A percentile compares a stretch with the other conserved stretches of the same genome.
phyloP scores from a whole-genome alignment of 2,113 vertebrate genomes.

The Rhinogobius similis region DNA sequence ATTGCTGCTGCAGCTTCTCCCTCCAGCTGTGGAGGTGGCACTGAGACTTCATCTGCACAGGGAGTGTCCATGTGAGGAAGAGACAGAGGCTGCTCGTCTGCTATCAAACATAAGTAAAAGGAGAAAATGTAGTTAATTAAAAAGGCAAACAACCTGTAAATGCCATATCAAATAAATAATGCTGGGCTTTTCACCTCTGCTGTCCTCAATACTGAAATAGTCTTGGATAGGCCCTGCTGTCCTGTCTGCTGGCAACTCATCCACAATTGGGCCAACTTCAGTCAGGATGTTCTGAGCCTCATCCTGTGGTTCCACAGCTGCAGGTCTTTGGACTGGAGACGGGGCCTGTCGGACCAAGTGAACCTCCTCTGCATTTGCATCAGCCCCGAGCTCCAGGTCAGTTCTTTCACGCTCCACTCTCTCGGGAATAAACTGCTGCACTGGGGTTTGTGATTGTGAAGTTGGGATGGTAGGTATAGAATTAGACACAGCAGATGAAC shows the following conservation, averaged over 20 bases:
- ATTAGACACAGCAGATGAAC: slow-evolving; percentile 35
- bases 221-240: slow-evolving; percentile 76
- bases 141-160: background rate
- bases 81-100: slow-evolving; percentile 70
- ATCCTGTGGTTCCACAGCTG: slow-evolving; percentile 40
- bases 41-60: slow-evolving; percentile 62
- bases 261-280: slow-evolving; percentile 55
- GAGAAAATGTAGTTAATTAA: background rate
- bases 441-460: slow-evolving; percentile 42
- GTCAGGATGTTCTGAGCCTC: slow-evolving; percentile 67
- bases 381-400: slow-evolving; percentile 46
- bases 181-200: slow-evolving; percentile 60
- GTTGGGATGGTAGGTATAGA: slow-evolving; percentile 41
- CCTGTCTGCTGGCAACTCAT: slow-evolving; percentile 78
- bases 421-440: slow-evolving; percentile 47
- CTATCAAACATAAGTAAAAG: slow-evolving; percentile 41
- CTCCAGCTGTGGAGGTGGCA: slow-evolving; percentile 81
- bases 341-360: slow-evolving; percentile 63
- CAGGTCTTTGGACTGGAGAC: slow-evolving; percentile 63
- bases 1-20: slow-evolving; percentile 85
- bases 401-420: slow-evolving; percentile 36
- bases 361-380: slow-evolving; percentile 56
- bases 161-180: background rate
- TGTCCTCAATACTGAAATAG: slow-evolving; percentile 73
- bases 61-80: slow-evolving; percentile 69